These are phyloP conservation scores for Chironomus tepperi DNA, from an alignment of 1,140 invertebrate species.

Conservation along the genomic window DNA sequence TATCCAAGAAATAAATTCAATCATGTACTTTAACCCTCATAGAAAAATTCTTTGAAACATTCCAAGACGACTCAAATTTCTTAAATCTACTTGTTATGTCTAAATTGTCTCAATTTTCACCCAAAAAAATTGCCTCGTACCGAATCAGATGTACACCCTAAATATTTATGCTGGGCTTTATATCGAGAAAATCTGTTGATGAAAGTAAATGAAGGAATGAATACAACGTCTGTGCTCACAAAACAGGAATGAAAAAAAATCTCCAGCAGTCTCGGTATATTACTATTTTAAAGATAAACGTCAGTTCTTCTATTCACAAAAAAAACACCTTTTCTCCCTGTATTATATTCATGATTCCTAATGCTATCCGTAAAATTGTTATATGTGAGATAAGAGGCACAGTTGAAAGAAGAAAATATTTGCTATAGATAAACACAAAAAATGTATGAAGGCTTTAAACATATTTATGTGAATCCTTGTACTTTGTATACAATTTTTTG, in stretches of 20 bases:
- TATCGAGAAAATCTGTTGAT: background rate
- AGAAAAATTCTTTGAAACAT: too few species aligned
- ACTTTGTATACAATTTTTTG: background rate
- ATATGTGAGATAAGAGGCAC: background rate
- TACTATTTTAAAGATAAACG: background rate
- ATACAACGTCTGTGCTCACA: background rate
- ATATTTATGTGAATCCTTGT: slow-evolving; percentile 17
- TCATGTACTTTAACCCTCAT: too few species aligned
- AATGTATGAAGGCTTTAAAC: slow-evolving; percentile 3
- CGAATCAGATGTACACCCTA: background rate
- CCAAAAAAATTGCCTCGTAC: background rate
- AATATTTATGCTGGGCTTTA: too few species aligned
- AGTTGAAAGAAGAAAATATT: background rate
- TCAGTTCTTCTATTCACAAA: background rate
- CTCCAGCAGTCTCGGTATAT: background rate
- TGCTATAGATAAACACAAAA: background rate
- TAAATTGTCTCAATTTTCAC: too few species aligned
- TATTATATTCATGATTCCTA: background rate
- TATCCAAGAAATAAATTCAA: too few species aligned
- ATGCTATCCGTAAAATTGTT: slow-evolving; percentile 8
- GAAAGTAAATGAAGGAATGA: background rate
- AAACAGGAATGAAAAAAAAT: too few species aligned
- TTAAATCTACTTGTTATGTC: too few species aligned
- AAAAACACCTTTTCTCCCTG: too few species aligned
- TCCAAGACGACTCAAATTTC: too few species aligned